Base-by-base conservation (phyloP, 1,140 invertebrate genomes). In the Neomicropteryx cornuta region DNA sequence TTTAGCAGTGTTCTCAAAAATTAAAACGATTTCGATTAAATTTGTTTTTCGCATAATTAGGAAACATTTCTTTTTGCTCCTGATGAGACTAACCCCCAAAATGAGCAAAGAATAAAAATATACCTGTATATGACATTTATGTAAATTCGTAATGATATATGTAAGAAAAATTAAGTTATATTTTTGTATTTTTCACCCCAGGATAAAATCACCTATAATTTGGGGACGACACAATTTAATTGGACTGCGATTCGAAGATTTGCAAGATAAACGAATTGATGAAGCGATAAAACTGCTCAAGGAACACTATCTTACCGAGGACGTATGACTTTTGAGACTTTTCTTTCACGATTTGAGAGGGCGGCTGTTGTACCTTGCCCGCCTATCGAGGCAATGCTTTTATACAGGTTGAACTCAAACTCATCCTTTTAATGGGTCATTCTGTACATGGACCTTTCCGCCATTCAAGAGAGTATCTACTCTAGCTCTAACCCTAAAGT, bases 201-300 rank as follows among this genome's bases (percentile, higher is more conserved):
- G 65, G 28, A 73, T 77, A 35, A 67, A 62, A 39, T 67, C 69
- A 0, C 75, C 76, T 0, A 55, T 75, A 0, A 56, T 69, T 8
- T 80, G 77, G 77, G 59, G 66, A 8, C 52, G 60, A 5, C 51
- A 70, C 11, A 49, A 66, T 2, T n/a, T n/a, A n/a, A 51, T 55
- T 28, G 70, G 67, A 2, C 55, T 73, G 23, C 57, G 66, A 36
- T 75, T 79, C 30, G 58, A 71, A 29, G 76, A 79, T 52, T 46
- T 79, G 1, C 68, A 71, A 46, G 67, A 73, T 33, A 54, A 50
- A 10, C 55, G 68, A 33, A 76, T 70, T 41, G 64, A 75, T 2
- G 70, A 76, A 39, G 69, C 67, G 3, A 41, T 74, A 2, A 53
- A 56, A 21, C 45, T 79, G 33, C 58, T 79, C 42, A 68, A 75